Base-by-base conservation (phyloP, 2,113 vertebrate genomes). In the Chlamydotis undulata region DNA sequence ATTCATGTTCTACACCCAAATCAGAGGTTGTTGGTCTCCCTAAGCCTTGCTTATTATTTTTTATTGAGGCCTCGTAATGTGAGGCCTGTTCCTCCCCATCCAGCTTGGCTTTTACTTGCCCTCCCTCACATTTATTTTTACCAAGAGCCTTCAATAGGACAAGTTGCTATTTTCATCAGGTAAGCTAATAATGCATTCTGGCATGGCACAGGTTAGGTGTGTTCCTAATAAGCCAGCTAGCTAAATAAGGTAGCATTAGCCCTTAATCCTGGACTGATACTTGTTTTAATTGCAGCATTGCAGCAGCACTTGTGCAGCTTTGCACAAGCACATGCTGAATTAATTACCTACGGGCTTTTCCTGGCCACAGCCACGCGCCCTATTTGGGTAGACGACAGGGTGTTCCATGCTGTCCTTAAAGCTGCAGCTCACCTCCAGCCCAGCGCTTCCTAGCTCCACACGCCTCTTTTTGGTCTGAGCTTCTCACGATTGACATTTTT, bases 161-260 rank as follows among this genome's bases (percentile, higher is more conserved):
- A 67, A 74, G 88, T 19, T 93, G 52, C 75, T 91, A 88, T 96
- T 95, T 96, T 77, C 33, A 47, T 56, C 65, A 80, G 47, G 53
- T 74, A 65, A 87, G 33, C 37, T 50, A 84, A 52, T 82, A 92
- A 90, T 1, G 7, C 19, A 49, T 3, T 21, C 0, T 4, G 68
- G 29, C 59, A 76, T 45, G 1, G 2, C 31, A 35, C 37, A 57
- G 60, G 17, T 65, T 70, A 10, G 19, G 6, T 59, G 55, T 65
- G 60, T 6, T 70, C 78, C 59, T 80, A 86, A 76, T 37, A 77
- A 79, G 25, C 35, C 84, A 65, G 50, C 33, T 52, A 53, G 41
- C 61, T 76, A 85, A 95, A 79, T 37, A 73, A 85, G 68, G 68
- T 25, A 79, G 87, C 61, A 76, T 93, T 77, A 93, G 37, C 43